Evolutionary conservation across 1,140 invertebrate genomes (phyloP), one percentile per base, ranked within the genome.

Genomic region (Aricia agestis): DNA sequence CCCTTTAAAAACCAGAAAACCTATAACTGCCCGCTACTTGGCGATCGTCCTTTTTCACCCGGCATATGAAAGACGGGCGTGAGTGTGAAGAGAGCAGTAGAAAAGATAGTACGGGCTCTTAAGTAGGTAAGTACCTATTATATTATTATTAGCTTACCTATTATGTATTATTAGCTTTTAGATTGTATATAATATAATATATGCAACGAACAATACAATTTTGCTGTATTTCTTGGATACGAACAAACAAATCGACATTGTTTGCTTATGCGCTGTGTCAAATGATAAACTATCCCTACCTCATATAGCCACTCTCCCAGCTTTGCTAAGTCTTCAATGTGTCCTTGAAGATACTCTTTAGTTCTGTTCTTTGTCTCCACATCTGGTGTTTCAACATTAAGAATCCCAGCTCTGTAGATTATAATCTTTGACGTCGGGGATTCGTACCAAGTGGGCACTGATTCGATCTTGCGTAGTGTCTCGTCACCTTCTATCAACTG

Each of bases 401-500:
- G 70, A 41, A 88, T 79, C 25, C 86, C 85, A 45, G 83, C 76
- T 69, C 76, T 67, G 18, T 79, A 72, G 18, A 94, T 93, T 32
- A 72, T 73, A 42, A 94, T 90, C 65, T 85, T 69, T 65, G 74
- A 67, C 58, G 71, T 77, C 9, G 93, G 93, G 6, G 82, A 83
- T 82, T 94, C 91, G 72, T 93, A 92, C 74, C 82, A 87, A 1
- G 92, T 93, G 4, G 87, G 78, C 1, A 92, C 82, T 3, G 86
- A 77, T 82, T 93, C 93, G 25, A 94, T 92, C 69, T 71, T 75
- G 31, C 86, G 78, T 17, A 94, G 79, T 45, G 93, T 89, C 41
- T 87, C 78, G 67, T 90, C 90, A 9, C 93, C 93, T 31, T 93
- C 92, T 36, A 94, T 83, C 0, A 94, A 76, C 82, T 94, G 92